Base-by-base conservation (phyloP, 2,113 vertebrate genomes). In the Rhizomys pruinosus region DNA sequence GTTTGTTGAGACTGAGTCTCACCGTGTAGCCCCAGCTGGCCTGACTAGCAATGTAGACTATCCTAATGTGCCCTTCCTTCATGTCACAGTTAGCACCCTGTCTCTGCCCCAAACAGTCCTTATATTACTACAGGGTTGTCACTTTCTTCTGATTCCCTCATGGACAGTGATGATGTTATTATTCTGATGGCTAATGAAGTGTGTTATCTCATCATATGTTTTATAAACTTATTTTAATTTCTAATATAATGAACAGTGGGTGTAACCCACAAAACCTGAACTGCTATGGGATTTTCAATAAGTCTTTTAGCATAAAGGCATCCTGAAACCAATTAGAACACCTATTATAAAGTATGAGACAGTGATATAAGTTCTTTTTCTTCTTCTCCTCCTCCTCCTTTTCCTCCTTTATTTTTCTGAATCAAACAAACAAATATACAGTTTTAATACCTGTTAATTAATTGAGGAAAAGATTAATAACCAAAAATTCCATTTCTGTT, bases 211-310 rank as follows among this genome's bases (percentile, higher is more conserved):
- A 84, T 80, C 66, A 76, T n/a, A 68, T 93, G 34, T 20, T 76
- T 93, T 39, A 69, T 17, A 63, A 16, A 88, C 79, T 71, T 37
- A 17, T 68, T 92, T 80, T 61, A 52, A 72, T 87, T 89, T 93
- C 39, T 73, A 94, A 61, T 39, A 44, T 69, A 37, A 89, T 85
- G 84, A 66, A 77, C 22, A 44, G 42, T 42, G 55, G 12, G 25
- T 87, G 44, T 23, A 74, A 66, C 5, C 13, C 20, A 69, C 25
- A 91, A 13, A 59, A 74, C 23, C 12, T 71, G 87, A 87, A 81
- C 15, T 29, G 59, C 25, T 63, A 19, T 71, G 42, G 32, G 5
- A 32, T n/a, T 57, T 71, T 84, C 52, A 27, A n/a, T 69, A 64
- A 64, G 39, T 77, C 91, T 94, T n/a, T 91, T 84, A 91, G 4